These are phyloP conservation scores for Oeneis ivallda DNA, from an alignment of 2,888 invertebrate species.

Conservation along the genomic window DNA sequence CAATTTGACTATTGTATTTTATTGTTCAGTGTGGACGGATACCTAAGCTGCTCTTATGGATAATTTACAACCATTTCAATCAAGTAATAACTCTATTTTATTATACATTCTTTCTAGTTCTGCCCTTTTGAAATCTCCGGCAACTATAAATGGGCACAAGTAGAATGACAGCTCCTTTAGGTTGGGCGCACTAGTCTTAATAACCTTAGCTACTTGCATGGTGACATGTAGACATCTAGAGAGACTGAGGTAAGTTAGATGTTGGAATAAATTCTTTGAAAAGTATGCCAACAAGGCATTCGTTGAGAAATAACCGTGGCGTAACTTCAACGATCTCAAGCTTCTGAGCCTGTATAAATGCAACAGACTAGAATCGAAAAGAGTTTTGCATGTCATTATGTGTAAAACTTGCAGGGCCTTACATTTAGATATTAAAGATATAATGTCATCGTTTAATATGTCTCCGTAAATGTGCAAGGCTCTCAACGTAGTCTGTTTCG, in stretches of 20 bases:
- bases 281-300: slow-evolving; percentile 75
- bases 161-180: slow-evolving; percentile 76
- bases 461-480: slow-evolving; percentile 78
- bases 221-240: slow-evolving; percentile 76
- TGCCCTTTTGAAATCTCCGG: slow-evolving; percentile 69
- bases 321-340: slow-evolving; percentile 73
- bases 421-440: slow-evolving; percentile 71
- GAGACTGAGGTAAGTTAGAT: slow-evolving; percentile 72
- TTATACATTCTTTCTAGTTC: slow-evolving; percentile 75
- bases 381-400: slow-evolving; percentile 78
- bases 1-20: slow-evolving; percentile 24
- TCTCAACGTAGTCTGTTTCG: slow-evolving; percentile 66
- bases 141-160: slow-evolving; percentile 75
- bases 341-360: slow-evolving; percentile 72
- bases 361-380: slow-evolving; percentile 76
- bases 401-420: slow-evolving; percentile 69
- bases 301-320: slow-evolving; percentile 79
- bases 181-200: slow-evolving; percentile 75
- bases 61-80: slow-evolving; percentile 56
- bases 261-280: slow-evolving; percentile 73
- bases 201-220: slow-evolving; percentile 73
- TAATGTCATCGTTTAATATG: slow-evolving; percentile 76
- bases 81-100: slow-evolving; percentile 72
- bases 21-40: slow-evolving; percentile 53
- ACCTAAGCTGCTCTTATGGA: slow-evolving; percentile 48